Conservation (phyloP, 2,888 invertebrate genomes). For the Bruchidius siliquastri region DNA sequence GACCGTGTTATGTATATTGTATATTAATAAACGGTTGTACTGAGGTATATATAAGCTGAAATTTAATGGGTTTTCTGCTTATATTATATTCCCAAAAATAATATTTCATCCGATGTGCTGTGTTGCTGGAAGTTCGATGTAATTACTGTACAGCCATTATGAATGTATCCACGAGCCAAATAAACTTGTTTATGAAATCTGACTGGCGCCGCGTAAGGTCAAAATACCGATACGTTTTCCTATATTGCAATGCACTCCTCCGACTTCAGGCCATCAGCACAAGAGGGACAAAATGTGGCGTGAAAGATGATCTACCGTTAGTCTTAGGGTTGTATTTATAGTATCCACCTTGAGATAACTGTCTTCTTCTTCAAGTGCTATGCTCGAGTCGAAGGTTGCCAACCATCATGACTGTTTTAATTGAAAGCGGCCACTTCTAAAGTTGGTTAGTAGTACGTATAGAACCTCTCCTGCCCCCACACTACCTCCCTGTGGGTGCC, state of each 20-base stretch:
- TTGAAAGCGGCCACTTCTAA: too few species aligned
- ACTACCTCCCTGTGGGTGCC: too few species aligned
- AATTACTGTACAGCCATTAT: constrained; percentile 43
- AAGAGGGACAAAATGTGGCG: too few species aligned
- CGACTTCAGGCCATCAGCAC: neutral
- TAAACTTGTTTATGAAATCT: constrained; percentile 48
- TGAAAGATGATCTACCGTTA: too few species aligned
- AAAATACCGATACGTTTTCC: constrained; percentile 45
- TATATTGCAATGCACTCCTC: constrained; percentile 13
- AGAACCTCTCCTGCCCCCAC: too few species aligned
- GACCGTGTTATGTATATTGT: neutral
- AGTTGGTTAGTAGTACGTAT: too few species aligned
- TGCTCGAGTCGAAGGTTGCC: too few species aligned
- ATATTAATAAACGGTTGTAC: neutral
- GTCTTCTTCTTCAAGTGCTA: too few species aligned
- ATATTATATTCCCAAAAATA: constrained; percentile 45
- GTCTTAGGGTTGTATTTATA: too few species aligned
- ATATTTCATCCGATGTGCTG: constrained; percentile 38
- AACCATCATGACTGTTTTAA: too few species aligned
- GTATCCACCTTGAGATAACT: too few species aligned
- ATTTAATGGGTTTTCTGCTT: constrained; percentile 37
- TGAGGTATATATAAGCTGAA: constrained; percentile 29
- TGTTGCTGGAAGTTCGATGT: constrained; percentile 19
- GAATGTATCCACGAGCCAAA: constrained; percentile 40
- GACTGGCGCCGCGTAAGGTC: constrained; percentile 45